These are phyloP conservation scores for Torymus aiolomorphi DNA, from an alignment of 2,888 invertebrate genomes.

Conservation along the genomic window DNA sequence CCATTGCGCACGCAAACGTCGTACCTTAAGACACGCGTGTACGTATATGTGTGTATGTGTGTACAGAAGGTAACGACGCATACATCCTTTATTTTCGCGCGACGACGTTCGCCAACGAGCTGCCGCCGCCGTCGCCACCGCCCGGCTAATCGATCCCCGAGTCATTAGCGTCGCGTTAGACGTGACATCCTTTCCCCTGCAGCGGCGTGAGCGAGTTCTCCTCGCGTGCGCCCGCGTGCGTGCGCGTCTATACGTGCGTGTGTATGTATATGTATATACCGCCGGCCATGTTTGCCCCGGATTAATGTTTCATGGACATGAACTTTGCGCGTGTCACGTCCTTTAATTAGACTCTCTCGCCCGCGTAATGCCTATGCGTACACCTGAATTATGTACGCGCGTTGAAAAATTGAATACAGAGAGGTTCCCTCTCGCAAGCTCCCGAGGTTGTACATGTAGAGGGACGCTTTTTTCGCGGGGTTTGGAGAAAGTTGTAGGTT, in stretches of 20 bases:
- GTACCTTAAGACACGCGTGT: no score
- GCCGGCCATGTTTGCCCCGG: slow-evolving; percentile 70
- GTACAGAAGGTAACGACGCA: slow-evolving; percentile 16
- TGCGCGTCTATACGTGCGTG: slow-evolving; percentile 17
- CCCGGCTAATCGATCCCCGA: slow-evolving; percentile 69
- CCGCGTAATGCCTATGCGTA: not conserved
- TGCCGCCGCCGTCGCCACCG: slow-evolving; percentile 31
- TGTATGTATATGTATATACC: slow-evolving; percentile 12
- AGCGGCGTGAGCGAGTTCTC: not conserved
- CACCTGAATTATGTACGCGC: not conserved
- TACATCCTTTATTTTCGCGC: slow-evolving; percentile 37
- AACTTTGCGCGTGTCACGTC: slow-evolving; percentile 66
- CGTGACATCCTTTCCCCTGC: slow-evolving; percentile 65
- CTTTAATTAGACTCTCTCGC: slow-evolving; percentile 68
- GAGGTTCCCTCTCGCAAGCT: not conserved
- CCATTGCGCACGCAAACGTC: slow-evolving; percentile 18
- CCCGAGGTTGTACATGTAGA: no score
- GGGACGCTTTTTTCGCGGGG: no score
- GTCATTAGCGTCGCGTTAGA: slow-evolving; percentile 72
- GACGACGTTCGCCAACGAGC: slow-evolving; percentile 36
- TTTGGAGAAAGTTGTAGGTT: no score
- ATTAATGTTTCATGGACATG: slow-evolving; percentile 71
- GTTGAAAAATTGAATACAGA: slow-evolving; percentile 4
- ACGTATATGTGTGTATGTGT: no score
- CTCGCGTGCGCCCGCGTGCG: not conserved